Conservation (phyloP, 2,113 vertebrate species). For the Oreotrochilus melanogaster region DNA sequence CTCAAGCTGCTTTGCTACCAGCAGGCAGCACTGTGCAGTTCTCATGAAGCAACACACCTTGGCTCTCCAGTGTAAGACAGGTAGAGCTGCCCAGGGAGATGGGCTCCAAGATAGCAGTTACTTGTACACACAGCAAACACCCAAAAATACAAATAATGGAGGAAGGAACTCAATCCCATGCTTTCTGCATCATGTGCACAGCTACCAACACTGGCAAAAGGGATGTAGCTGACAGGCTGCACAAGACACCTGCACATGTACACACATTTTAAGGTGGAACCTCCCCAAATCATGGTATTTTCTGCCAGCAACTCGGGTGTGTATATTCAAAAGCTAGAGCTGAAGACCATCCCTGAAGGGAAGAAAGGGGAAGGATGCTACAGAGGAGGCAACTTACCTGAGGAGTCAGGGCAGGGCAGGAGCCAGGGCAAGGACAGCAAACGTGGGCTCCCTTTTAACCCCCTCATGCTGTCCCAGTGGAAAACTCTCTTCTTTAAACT, state of each 20-base stretch:
- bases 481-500: neutral
- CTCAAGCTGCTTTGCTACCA: neutral
- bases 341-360: neutral
- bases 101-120: neutral
- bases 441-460: neutral
- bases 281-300: neutral
- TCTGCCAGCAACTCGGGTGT: neutral
- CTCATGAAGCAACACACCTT: fast-evolving
- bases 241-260: fast-evolving
- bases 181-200: fast-evolving
- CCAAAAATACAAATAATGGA: neutral
- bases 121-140: neutral
- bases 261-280: neutral
- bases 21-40: fast-evolving
- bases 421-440: neutral
- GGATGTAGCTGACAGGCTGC: fast-evolving
- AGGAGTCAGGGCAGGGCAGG: neutral
- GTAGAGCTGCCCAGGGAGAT: neutral
- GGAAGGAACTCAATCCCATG: neutral
- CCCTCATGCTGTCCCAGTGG: neutral
- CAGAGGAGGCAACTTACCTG: neutral
- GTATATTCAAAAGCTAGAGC: neutral
- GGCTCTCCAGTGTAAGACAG: neutral
- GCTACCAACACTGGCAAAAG: neutral
- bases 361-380: neutral